phyloP scores from a whole-genome alignment of 2,888 invertebrate species.

The Euplagia quadripunctaria region DNA sequence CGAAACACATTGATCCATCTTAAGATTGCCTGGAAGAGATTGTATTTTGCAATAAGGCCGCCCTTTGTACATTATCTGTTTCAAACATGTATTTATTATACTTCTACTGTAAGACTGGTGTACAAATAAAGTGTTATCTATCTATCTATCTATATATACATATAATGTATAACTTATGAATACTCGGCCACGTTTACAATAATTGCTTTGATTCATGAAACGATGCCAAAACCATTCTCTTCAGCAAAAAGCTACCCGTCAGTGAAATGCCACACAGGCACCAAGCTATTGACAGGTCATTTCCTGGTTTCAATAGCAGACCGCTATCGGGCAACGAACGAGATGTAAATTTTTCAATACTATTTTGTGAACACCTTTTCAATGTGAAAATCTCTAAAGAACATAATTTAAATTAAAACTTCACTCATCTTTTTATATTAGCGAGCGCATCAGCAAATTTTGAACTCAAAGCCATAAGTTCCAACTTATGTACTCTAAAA shows the following conservation, averaged over 20 bases:
- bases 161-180: background rate
- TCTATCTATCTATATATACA: too few species aligned
- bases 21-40: too few species aligned
- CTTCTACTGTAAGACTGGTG: too few species aligned
- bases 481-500: too few species aligned
- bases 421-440: too few species aligned
- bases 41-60: too few species aligned
- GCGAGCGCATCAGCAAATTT: too few species aligned
- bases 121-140: too few species aligned
- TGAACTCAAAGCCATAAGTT: too few species aligned
- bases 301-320: constrained; percentile 10
- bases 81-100: too few species aligned
- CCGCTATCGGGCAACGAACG: constrained; percentile 6
- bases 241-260: background rate
- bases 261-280: constrained; percentile 10
- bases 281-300: constrained; percentile 16
- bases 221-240: constrained; percentile 3
- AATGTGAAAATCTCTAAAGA: background rate
- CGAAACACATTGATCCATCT: too few species aligned
- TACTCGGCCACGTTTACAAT: background rate
- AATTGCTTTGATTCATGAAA: constrained; percentile 1
- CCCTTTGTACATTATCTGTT: too few species aligned
- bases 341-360: background rate
- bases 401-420: background rate
- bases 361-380: background rate